Evolutionary conservation across 2,113 vertebrate species (phyloP).

Genomic region (Engraulis encrasicolus): DNA sequence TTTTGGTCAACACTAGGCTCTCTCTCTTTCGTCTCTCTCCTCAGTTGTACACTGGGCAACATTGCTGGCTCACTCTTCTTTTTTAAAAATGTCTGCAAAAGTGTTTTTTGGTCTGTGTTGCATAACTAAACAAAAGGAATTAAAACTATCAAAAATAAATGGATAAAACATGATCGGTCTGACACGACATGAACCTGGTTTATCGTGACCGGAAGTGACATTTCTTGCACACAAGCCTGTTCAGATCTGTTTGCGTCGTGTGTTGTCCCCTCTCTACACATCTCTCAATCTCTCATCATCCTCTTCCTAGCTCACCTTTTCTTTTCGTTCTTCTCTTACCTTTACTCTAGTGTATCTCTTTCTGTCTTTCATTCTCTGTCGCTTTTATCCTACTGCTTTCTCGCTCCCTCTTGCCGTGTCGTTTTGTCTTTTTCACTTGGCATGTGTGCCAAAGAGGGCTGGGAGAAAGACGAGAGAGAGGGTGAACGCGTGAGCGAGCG

Average conservation of each 20-base stretch:
- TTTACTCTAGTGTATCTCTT: slow-evolving; percentile 30
- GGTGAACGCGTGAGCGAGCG: too few relatives aligned
- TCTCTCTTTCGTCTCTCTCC: too few relatives aligned
- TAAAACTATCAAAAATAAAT: neutral
- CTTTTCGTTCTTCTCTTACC: slow-evolving; percentile 14
- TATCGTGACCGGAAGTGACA: slow-evolving; percentile 12
- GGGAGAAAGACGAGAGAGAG: slow-evolving; percentile 41
- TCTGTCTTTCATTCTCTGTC: slow-evolving; percentile 30
- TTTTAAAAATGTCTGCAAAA: neutral
- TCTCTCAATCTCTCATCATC: slow-evolving; percentile 9
- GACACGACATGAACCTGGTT: neutral
- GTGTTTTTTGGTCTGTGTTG: neutral
- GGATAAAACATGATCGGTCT: neutral
- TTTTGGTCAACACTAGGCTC: slow-evolving; percentile 14
- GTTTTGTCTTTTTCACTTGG: slow-evolving; percentile 39
- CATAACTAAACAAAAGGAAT: neutral
- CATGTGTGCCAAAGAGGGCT: slow-evolving; percentile 52
- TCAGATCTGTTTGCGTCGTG: neutral
- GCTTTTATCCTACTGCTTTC: slow-evolving; percentile 32
- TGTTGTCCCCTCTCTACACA: neutral
- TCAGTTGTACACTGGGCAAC: slow-evolving; percentile 3
- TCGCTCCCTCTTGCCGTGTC: slow-evolving; percentile 34
- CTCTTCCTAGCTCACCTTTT: neutral
- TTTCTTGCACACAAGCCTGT: neutral
- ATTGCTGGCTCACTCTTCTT: neutral